A percentile compares a stretch with the other conserved stretches of the same genome.
Evolutionary conservation across 1,140 invertebrate genomes (phyloP).

Genomic region (Odontomachus brunneus): DNA sequence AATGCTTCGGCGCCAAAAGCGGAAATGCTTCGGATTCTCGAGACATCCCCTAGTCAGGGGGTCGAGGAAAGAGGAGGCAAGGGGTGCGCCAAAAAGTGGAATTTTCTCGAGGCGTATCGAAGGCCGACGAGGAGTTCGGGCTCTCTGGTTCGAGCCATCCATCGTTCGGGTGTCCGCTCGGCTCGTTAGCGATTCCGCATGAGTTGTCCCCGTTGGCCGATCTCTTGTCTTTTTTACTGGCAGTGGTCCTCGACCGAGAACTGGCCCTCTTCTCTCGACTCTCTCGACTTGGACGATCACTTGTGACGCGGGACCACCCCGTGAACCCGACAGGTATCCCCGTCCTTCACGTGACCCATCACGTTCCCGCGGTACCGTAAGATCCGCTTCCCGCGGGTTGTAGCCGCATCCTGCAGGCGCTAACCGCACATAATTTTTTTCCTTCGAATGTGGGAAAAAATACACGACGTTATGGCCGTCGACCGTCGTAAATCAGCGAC

Average conservation of each 20-base stretch:
- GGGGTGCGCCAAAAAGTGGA: conserved; percentile 57
- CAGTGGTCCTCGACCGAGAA: conserved; percentile 56
- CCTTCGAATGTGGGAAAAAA: conserved; percentile 61
- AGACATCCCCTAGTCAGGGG: background rate
- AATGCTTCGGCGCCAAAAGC: conserved; percentile 15
- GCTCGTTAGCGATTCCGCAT: conserved; percentile 84
- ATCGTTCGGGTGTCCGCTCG: conserved; percentile 81
- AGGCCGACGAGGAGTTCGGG: conserved; percentile 52
- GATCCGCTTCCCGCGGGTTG: conserved; percentile 54
- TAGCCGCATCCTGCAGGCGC: conserved; percentile 62
- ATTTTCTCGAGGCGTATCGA: conserved; percentile 67
- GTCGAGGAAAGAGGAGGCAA: background rate
- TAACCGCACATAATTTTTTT: conserved; percentile 69
- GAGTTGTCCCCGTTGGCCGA: conserved; percentile 77
- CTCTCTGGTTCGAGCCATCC: conserved; percentile 76
- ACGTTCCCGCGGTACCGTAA: conserved; percentile 53
- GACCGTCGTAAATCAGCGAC: conserved; percentile 48
- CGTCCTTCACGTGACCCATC: conserved; percentile 81
- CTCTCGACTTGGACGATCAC: conserved; percentile 56
- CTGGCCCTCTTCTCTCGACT: conserved; percentile 38
- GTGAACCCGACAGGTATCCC: conserved; percentile 80
- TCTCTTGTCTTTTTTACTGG: conserved; percentile 76
- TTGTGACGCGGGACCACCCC: conserved; percentile 82
- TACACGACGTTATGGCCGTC: conserved; percentile 28
- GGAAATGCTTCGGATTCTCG: conserved; percentile 23